Base-by-base conservation (phyloP, 2,888 invertebrate species). In the Oscheius sp. region DNA sequence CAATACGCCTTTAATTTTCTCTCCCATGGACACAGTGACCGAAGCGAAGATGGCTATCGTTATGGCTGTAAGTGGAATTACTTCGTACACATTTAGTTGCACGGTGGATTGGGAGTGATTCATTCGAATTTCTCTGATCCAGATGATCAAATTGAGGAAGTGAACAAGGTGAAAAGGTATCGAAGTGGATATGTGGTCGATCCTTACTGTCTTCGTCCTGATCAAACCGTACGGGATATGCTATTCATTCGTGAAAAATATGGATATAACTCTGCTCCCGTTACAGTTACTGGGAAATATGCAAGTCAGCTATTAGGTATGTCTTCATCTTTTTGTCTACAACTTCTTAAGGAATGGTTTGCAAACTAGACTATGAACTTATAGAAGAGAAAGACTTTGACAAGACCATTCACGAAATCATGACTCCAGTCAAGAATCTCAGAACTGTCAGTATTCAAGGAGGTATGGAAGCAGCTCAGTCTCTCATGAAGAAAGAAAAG, bases 21-120 rank as follows among this genome's bases (percentile, higher is more conserved):
- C 97, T 0, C 98, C 98, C 0, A 99, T 98, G 98, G 98, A 98
- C 88, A 98, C 98, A 0, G 97, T 98, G 14, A 97, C 98, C 9
- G 98, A 98, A 88, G 92, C 94, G 1, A 94, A 95, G 86, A 98
- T 98, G 97, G 98, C 98, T 20, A 94, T 97, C 82, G 93, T 95
- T 2, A 97, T 98, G 95, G 96, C 97, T 71, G 92, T 92, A 88
- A 89, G 90, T 33, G n/a, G n/a, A n/a, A n/a, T n/a, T n/a, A n/a
- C n/a, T n/a, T n/a, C n/a, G 6, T 3, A 20, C 33, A n/a, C 9
- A 73, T 80, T 68, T 67, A 82, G 82, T 74, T 85, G 22, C 82
- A 84, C 65, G 84, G 84, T 28, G 85, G 85, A 17, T 81, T 85
- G 49, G 85, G 85, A 36, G 82, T 85, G 66, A 85, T 85, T 47